Evolutionary conservation across 2,797 vertebrate species (phyloP), one percentile per base, ranked within the genome.

Genomic region (Catamblyrhynchus diadema): DNA sequence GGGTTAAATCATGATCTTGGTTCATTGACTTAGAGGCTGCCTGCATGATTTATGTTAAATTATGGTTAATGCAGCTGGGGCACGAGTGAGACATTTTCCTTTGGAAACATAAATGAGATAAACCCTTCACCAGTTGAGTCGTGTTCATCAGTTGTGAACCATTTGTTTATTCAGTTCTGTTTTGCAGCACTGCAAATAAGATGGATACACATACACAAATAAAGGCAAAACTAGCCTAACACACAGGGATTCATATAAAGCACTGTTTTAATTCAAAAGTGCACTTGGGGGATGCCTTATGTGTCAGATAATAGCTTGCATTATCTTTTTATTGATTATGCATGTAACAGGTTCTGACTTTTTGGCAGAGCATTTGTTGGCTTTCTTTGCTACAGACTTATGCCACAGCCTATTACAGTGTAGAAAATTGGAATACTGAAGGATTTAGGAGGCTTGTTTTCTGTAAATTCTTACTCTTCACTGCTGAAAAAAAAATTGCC

Each of bases 111-210:
- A 78, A 94, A 72, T 88, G 33, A 80, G 69, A 78, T 61, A 48
- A 81, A 65, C 33, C 65, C 21, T 24, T 33, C 65, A 48, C 9
- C 17, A 5, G 42, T 28, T 74, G 85, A 77, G 47, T 85, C 61
- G 42, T 39, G 74, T 84, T 60, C 89, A 88, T 84, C 77, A 60
- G 4, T 75, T 79, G 32, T 42, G 66, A 94, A 65, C 65, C 14
- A 32, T 86, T 91, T 81, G 45, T 92, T 90, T 92, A 66, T 92
- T 86, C 48, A 47, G 53, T 84, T 94, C 81, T 73, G 74, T 54
- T 86, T 79, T 78, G 37, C 9, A 81, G 88, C 82, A 45, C 62
- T 82, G 53, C 66, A 86, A 25, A 72, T 60, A 44, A 70, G 56
- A 59, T 91, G 72, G 69, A 12, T 77, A 33, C 39, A 33, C 21